Evolutionary conservation across 2,888 invertebrate genomes (phyloP).

Genomic region (Arctia plantaginis): DNA sequence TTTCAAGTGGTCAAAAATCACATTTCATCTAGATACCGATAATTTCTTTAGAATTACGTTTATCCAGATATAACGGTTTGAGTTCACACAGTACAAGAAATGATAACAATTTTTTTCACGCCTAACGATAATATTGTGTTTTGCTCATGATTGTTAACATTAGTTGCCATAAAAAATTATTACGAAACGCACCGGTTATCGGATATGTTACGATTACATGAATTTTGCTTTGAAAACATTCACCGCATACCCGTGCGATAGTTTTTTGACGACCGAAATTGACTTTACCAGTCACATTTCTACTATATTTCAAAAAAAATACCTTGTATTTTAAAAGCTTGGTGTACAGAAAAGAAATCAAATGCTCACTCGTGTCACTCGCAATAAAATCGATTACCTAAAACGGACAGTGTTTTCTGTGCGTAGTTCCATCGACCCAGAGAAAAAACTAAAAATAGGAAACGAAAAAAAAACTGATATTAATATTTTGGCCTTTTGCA

Average conservation of each 20-base stretch:
- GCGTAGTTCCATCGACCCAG: not conserved
- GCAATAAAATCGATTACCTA: not conserved
- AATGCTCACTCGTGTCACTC: not conserved
- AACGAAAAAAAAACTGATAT: not conserved
- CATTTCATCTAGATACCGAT: not conserved
- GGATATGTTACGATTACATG: constrained; percentile 33
- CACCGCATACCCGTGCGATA: constrained; percentile 20
- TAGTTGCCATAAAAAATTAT: constrained; percentile 26
- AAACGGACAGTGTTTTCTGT: not conserved
- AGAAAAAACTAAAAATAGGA: not conserved
- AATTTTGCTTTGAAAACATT: constrained; percentile 45
- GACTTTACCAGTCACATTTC: constrained; percentile 10
- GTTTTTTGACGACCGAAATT: not conserved
- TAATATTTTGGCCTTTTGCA: not conserved
- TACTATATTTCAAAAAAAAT: not conserved
- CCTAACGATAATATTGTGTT: constrained; percentile 15
- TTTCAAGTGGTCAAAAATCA: not conserved
- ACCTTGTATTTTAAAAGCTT: not conserved
- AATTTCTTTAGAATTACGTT: not conserved
- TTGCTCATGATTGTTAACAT: constrained; percentile 8
- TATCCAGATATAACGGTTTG: not conserved
- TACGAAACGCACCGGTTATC: constrained; percentile 25
- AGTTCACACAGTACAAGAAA: not conserved
- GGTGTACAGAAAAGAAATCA: not conserved
- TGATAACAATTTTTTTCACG: not conserved